Conservation (phyloP, 2,888 invertebrate genomes). For the Lysandra bellargus region DNA sequence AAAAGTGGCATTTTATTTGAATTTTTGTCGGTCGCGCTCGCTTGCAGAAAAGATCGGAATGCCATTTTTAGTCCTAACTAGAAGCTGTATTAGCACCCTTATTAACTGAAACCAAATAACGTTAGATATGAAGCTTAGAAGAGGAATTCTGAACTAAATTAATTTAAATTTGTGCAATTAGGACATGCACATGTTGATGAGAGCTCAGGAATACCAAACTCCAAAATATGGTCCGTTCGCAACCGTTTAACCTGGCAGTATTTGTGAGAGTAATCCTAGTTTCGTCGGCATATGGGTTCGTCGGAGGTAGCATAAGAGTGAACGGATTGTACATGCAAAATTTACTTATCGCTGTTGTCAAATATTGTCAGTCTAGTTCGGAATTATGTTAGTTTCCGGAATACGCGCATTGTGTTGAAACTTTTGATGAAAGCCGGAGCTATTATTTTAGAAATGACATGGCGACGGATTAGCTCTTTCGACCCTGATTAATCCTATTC, state of each 20-base stretch:
- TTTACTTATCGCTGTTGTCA: conserved; percentile 9
- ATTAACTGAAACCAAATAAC: not conserved
- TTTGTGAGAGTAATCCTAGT: not conserved
- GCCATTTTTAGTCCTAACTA: not conserved
- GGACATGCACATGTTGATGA: conserved; percentile 13
- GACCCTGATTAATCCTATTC: not conserved
- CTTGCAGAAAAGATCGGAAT: no score
- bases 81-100: no score
- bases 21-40: no score
- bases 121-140: not conserved
- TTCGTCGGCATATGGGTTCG: not conserved
- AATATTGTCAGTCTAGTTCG: conserved; percentile 6
- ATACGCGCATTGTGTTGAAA: not conserved
- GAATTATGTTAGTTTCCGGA: not conserved
- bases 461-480: not conserved
- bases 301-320: not conserved
- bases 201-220: conserved; percentile 17
- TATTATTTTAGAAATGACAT: conserved; percentile 7
- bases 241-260: not conserved
- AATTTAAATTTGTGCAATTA: conserved; percentile 22
- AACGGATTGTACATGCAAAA: conserved; percentile 5
- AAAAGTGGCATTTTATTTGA: no score
- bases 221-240: not conserved
- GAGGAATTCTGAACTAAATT: conserved; percentile 1
- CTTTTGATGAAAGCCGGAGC: not conserved